Evolutionary conservation across 1,140 invertebrate genomes (phyloP).

Genomic region (Ylistrum balloti): DNA sequence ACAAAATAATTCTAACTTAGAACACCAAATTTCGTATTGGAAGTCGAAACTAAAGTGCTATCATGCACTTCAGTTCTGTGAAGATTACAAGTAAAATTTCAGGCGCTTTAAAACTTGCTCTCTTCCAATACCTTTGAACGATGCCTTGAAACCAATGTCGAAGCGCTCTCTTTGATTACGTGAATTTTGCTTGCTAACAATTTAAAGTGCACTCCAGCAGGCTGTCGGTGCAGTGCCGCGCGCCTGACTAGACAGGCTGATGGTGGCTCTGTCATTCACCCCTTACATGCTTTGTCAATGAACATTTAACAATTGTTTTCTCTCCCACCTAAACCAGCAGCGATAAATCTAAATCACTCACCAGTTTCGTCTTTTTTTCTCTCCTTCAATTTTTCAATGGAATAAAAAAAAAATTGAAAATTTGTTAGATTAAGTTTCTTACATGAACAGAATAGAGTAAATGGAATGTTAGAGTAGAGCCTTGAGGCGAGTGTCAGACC

Average conservation of each 20-base stretch:
- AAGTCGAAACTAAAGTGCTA: neutral
- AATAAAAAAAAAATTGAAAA: slow-evolving; percentile 23
- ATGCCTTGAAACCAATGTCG: slow-evolving; percentile 18
- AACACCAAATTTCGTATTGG: slow-evolving; percentile 3
- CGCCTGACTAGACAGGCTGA: slow-evolving; percentile 9
- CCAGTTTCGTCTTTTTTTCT: neutral
- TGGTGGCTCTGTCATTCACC: neutral
- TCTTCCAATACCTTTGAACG: slow-evolving; percentile 33
- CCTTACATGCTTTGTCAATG: slow-evolving; percentile 12
- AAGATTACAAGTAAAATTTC: slow-evolving; percentile 35
- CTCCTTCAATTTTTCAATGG: neutral
- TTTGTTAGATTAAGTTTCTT: slow-evolving; percentile 40
- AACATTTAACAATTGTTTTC: slow-evolving; percentile 23
- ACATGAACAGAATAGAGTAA: slow-evolving; percentile 1
- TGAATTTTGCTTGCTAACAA: slow-evolving; percentile 35
- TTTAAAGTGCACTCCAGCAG: slow-evolving; percentile 20
- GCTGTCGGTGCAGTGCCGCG: slow-evolving; percentile 15
- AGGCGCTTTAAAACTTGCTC: slow-evolving; percentile 31
- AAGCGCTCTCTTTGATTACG: slow-evolving; percentile 38
- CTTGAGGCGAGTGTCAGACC: slow-evolving; percentile 23
- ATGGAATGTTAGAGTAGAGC: neutral
- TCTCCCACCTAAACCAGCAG: neutral
- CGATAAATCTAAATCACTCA: slow-evolving; percentile 27
- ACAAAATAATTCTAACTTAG: slow-evolving; percentile 40
- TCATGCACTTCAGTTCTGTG: neutral